Evolutionary conservation across 2,888 invertebrate species (phyloP), one percentile per base, ranked within the genome.

Genomic region (Lasioglossum morio): DNA sequence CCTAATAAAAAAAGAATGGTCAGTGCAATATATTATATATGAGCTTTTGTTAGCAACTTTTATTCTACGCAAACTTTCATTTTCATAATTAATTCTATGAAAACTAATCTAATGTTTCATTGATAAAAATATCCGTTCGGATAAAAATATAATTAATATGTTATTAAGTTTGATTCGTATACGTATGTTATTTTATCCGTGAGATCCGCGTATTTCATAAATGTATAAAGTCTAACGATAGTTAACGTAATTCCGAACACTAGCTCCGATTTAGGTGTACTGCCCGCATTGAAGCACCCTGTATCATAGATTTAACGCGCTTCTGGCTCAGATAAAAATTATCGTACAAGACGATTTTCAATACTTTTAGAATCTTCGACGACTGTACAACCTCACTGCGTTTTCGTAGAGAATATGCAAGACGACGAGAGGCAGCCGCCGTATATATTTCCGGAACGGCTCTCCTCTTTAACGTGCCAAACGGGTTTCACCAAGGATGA

Each of bases 401-500:
- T 85, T 89, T 87, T 86, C 66, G 57, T 83, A 91, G 91, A 92
- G 73, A 89, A 86, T 46, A 77, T 91, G 78, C 88, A 87, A 74
- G 91, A 90, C 30, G 90, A 92, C 5, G 91, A 90, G 40, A 91
- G 87, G 27, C 87, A 88, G 30, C 85, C 81, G 37, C 69, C 87
- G 30, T 92, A 92, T 43, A 76, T 92, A 30, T 82, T 90, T 10
- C 94, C 94, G 14, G 92, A 94, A 53, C 85, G 89, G 74, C 90
- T 94, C 46, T 84, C 88, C 16, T 86, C 78, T 8, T 82, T 94
- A 81, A 89, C 86, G 37, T 82, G 81, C 40, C 90, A 90, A 72
- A 94, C 94, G 3, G 94, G 94, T 48, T 94, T 94, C 84, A 89
- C 92, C 3, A 93, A 89, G 77, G 87, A 92, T 19, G 92, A 94